Conservation (phyloP, 2,113 vertebrate genomes). For the Meles meles region DNA sequence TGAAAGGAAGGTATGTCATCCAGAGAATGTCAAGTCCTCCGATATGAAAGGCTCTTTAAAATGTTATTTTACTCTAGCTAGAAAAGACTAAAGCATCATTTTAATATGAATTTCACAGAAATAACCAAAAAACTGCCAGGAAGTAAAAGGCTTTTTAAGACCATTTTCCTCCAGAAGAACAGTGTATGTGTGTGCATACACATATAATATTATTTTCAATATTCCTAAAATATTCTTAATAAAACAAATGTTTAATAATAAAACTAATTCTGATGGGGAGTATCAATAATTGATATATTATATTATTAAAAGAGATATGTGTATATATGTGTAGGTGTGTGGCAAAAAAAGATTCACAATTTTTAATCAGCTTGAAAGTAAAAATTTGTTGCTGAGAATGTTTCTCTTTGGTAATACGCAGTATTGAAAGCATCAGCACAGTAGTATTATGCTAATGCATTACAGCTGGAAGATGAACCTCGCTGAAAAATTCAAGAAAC, state of each 20-base stretch:
- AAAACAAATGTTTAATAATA: not conserved
- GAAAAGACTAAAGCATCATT: not conserved
- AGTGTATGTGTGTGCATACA: not conserved
- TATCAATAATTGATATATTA: not conserved
- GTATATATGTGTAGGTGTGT: not conserved
- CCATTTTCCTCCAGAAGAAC: not conserved
- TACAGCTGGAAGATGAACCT: constrained; percentile 13
- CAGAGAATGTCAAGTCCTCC: not conserved
- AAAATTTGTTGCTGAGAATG: not conserved
- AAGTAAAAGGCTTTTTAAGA: not conserved
- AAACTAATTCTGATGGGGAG: not conserved
- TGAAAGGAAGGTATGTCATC: not conserved
- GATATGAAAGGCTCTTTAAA: not conserved
- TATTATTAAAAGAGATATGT: not conserved
- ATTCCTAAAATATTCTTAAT: not conserved
- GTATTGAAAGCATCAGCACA: not conserved
- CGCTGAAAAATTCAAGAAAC: constrained; percentile 58
- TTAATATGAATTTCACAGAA: constrained; percentile 9
- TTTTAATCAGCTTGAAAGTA: constrained; percentile 31
- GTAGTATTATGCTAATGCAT: constrained; percentile 32
- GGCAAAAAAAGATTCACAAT: not conserved
- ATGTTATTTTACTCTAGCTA: not conserved
- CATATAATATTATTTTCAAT: not conserved
- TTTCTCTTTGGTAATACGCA: not conserved
- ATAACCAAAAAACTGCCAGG: not conserved